phyloP scores from a whole-genome alignment of 2,797 vertebrate genomes.

The Orestias chungarensis region DNA sequence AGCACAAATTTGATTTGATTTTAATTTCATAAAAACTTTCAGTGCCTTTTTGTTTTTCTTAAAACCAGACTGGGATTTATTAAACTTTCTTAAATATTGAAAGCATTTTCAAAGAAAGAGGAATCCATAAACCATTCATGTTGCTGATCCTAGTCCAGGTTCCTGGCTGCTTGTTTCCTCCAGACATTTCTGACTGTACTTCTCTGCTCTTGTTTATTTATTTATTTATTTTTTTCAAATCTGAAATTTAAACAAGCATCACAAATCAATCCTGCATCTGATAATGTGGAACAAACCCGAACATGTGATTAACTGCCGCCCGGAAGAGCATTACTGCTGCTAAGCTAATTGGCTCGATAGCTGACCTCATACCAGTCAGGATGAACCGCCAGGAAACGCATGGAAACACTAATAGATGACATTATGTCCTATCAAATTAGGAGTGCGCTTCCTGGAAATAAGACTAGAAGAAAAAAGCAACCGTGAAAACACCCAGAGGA shows the following conservation, averaged over 20 bases:
- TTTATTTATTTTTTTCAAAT: not conserved
- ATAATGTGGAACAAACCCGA: not conserved
- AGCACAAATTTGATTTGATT: too few species aligned
- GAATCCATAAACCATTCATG: not conserved
- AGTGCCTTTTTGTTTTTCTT: not conserved
- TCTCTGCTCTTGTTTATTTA: not conserved
- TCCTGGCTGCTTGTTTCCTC: too few species aligned
- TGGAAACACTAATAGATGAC: conserved; percentile 16
- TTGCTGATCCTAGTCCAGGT: not conserved
- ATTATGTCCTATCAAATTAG: conserved; percentile 47
- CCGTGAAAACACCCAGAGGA: not conserved
- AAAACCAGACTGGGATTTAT: not conserved
- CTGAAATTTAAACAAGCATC: not conserved
- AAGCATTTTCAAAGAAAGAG: not conserved
- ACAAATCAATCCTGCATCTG: not conserved
- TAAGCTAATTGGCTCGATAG: conserved; percentile 21
- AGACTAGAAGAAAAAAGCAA: not conserved
- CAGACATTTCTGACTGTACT: not conserved
- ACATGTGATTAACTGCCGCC: not conserved
- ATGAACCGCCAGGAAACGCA: conserved; percentile 12
- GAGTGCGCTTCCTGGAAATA: conserved; percentile 29
- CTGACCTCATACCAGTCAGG: conserved; percentile 32
- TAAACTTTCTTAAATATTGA: not conserved
- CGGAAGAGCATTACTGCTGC: not conserved
- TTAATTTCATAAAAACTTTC: too few species aligned